Conservation (phyloP, 2,888 invertebrate species). For the Phortica magna region DNA sequence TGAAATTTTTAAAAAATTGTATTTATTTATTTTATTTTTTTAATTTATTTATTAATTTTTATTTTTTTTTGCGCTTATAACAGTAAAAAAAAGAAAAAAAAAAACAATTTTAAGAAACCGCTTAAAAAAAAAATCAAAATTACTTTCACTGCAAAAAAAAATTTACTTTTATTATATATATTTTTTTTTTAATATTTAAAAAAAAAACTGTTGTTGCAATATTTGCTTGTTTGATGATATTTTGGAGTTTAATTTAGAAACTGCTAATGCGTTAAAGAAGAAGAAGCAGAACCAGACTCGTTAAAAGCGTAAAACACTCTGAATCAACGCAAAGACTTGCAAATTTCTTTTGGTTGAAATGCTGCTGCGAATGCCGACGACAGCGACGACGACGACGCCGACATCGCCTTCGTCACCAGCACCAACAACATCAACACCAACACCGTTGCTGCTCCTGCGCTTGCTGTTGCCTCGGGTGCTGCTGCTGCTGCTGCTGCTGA, state of each 20-base stretch:
- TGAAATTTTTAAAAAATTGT: too few relatives aligned
- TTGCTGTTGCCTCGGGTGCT: not conserved
- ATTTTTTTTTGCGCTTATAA: too few relatives aligned
- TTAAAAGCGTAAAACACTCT: conserved; percentile 29
- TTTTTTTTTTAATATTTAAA: not conserved
- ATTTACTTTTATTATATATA: not conserved
- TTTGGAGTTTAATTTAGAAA: not conserved
- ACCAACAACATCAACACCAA: too few relatives aligned
- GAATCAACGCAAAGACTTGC: conserved; percentile 8
- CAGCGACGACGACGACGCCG: not conserved
- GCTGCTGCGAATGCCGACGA: not conserved
- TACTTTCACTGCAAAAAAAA: too few relatives aligned
- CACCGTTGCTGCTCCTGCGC: not conserved
- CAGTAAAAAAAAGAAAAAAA: too few relatives aligned
- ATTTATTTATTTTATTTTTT: too few relatives aligned
- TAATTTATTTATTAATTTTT: too few relatives aligned
- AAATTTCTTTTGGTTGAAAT: conserved; percentile 20
- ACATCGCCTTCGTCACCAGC: too few relatives aligned
- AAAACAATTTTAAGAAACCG: too few relatives aligned
- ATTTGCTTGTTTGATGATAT: not conserved
- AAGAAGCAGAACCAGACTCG: conserved; percentile 19
- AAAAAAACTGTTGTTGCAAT: not conserved
- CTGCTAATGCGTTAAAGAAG: not conserved
- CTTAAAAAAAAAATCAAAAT: too few relatives aligned
- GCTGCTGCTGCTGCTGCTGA: not conserved